A percentile compares a stretch with the other conserved stretches of the same genome.
phyloP scores from a whole-genome alignment of 2,113 vertebrate genomes.

The Amblyornis subalaris region DNA sequence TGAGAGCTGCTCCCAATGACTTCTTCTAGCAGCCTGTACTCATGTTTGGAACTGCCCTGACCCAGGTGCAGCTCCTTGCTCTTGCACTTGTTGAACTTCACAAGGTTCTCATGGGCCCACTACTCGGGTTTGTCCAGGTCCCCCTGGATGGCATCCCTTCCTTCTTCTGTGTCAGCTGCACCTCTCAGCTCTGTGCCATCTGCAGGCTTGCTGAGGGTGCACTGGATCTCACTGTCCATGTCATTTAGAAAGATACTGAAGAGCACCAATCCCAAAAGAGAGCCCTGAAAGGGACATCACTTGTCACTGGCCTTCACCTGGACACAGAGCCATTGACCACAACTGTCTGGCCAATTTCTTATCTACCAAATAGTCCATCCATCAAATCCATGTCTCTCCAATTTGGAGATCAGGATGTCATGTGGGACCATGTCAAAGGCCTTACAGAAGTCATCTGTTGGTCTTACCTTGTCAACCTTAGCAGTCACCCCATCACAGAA shows the following conservation, averaged over 20 bases:
- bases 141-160: background rate
- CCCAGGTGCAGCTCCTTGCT: background rate
- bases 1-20: background rate
- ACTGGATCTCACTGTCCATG: background rate
- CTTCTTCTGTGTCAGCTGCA: background rate
- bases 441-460: background rate
- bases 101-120: too few relatives aligned
- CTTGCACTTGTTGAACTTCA: background rate
- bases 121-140: background rate
- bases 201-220: background rate
- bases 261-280: background rate
- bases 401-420: background rate
- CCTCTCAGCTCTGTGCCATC: background rate
- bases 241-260: background rate
- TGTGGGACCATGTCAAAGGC: background rate
- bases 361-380: background rate
- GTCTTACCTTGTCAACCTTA: background rate
- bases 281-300: background rate
- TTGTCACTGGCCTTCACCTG: background rate
- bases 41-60: accelerated
- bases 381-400: background rate
- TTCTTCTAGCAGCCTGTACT: background rate
- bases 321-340: background rate
- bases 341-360: background rate
- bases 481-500: background rate